Percentiles rank a stretch among this genome's conserved stretches.
These are phyloP conservation scores for Arctopsyche grandis DNA, from an alignment of 1,140 invertebrate genomes.

Conservation along the genomic window DNA sequence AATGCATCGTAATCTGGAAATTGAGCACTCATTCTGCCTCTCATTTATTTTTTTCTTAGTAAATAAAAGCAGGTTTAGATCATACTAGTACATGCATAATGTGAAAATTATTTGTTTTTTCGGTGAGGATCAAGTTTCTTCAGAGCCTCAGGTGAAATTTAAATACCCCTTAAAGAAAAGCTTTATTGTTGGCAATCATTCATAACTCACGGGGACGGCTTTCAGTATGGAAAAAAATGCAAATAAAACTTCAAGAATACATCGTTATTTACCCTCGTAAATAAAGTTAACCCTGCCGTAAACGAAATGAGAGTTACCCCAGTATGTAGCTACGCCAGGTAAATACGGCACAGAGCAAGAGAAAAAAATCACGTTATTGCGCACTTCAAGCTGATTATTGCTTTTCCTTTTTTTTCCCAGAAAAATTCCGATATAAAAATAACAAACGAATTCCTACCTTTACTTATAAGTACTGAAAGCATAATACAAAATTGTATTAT, in stretches of 20 bases:
- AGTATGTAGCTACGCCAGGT: neutral
- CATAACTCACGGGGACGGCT: conserved; percentile 18
- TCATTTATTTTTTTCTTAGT: neutral
- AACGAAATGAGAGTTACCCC: conserved; percentile 33
- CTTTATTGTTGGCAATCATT: conserved; percentile 36
- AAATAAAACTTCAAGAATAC: conserved; percentile 34
- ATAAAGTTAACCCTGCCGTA: conserved; percentile 37
- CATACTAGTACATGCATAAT: neutral
- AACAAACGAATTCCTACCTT: no score
- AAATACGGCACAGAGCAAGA: neutral
- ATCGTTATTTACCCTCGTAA: conserved; percentile 34
- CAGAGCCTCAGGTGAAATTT: conserved; percentile 30
- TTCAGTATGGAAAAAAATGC: conserved; percentile 25
- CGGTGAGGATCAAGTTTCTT: neutral
- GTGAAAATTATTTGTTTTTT: neutral
- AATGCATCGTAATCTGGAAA: neutral
- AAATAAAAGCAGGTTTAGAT: no score
- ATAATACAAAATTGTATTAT: no score
- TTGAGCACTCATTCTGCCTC: neutral
- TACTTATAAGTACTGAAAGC: no score
- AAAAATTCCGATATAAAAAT: no score
- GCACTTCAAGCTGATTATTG: neutral
- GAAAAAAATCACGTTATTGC: neutral
- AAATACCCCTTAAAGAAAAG: conserved; percentile 33
- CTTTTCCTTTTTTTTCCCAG: no score